Conservation (phyloP, 2,888 invertebrate genomes). For the Diachrysia chrysitis region DNA sequence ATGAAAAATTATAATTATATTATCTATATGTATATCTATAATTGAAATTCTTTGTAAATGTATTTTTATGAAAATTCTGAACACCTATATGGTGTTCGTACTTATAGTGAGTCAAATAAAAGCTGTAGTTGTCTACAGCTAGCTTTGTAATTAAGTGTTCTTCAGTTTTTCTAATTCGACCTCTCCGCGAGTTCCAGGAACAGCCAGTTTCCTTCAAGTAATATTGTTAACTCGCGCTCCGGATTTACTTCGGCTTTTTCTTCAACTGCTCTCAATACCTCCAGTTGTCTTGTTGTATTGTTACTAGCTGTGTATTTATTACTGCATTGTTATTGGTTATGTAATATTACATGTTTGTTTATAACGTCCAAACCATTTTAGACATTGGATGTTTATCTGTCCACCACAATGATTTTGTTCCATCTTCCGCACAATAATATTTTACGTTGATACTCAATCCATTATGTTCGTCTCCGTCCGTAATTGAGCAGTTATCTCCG, state of each 20-base stretch:
- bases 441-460: slow-evolving; percentile 42
- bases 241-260: slow-evolving; percentile 36
- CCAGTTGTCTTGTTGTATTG: slow-evolving; percentile 33
- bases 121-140: slow-evolving; percentile 13
- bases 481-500: slow-evolving; percentile 48
- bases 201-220: slow-evolving; percentile 43
- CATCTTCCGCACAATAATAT: slow-evolving; percentile 23
- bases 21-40: too few species aligned
- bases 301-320: slow-evolving; percentile 13
- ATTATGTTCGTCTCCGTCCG: slow-evolving; percentile 26
- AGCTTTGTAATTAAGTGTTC: slow-evolving; percentile 49
- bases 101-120: slow-evolving; percentile 32
- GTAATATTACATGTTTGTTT: neutral
- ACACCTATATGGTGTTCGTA: neutral
- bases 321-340: neutral
- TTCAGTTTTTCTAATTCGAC: slow-evolving; percentile 49
- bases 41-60: too few species aligned
- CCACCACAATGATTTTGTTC: neutral
- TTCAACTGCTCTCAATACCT: slow-evolving; percentile 38
- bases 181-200: slow-evolving; percentile 44
- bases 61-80: too few species aligned
- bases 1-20: too few species aligned
- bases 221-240: slow-evolving; percentile 46
- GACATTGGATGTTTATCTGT: too few species aligned
- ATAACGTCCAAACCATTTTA: too few species aligned